A percentile compares a stretch with the other conserved stretches of the same genome.
Conservation (phyloP, 2,797 vertebrate species). For the Dendrocincla tyrannina region DNA sequence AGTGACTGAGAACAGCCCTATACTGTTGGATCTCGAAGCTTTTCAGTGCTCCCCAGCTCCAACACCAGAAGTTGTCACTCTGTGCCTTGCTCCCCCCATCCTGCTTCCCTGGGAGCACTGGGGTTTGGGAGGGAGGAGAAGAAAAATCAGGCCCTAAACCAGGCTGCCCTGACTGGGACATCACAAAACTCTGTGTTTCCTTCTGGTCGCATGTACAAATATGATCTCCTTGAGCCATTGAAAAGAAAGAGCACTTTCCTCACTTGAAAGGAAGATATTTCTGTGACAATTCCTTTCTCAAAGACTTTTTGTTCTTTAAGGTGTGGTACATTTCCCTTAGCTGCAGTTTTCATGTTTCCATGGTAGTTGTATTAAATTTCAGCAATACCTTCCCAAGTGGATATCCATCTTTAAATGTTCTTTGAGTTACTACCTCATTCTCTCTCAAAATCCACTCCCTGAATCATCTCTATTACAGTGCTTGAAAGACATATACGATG, state of each 20-base stretch:
- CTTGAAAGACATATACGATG: not conserved
- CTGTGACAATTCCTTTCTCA: not conserved
- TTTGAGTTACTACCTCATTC: not conserved
- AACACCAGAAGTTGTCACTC: not conserved
- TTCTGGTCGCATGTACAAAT: not conserved
- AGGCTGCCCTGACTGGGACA: not conserved
- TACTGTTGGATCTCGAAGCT: fast-evolving
- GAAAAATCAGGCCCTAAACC: not conserved
- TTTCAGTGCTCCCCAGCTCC: not conserved
- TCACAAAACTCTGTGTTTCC: fast-evolving
- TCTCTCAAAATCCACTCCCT: not conserved
- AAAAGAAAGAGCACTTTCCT: not conserved
- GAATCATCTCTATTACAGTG: not conserved
- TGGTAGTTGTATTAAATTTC: not conserved
- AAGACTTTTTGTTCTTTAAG: not conserved
- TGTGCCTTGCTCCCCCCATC: fast-evolving
- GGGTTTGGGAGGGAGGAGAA: not conserved
- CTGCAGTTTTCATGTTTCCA: not conserved
- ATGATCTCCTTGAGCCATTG: not conserved
- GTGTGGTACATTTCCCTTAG: not conserved
- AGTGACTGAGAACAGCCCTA: not conserved
- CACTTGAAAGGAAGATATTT: not conserved
- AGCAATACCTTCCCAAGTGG: not conserved
- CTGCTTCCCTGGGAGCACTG: fast-evolving
- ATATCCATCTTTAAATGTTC: not conserved